These are phyloP conservation scores for Bombus vancouverensis DNA, from an alignment of 1,140 invertebrate genomes.

Conservation along the genomic window DNA sequence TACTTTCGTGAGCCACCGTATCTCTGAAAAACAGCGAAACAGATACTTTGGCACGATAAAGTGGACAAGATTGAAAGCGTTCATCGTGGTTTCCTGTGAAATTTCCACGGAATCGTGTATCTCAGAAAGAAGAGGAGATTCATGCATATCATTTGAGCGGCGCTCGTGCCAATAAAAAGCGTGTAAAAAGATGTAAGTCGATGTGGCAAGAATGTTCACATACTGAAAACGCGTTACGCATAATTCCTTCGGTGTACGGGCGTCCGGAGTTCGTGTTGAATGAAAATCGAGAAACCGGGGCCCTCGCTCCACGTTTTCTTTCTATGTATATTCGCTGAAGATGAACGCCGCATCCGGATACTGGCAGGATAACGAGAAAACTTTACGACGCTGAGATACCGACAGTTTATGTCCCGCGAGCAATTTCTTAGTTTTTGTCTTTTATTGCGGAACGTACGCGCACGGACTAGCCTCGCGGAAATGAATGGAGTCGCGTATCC, in stretches of 20 bases:
- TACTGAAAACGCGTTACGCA: conserved; percentile 51
- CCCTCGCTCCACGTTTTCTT: not conserved
- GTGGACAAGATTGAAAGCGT: no score
- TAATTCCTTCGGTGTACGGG: conserved; percentile 45
- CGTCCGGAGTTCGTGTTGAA: conserved; percentile 43
- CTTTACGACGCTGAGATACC: conserved; percentile 33
- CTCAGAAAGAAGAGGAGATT: not conserved
- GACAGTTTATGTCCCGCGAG: conserved; percentile 24
- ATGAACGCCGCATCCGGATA: conserved; percentile 33
- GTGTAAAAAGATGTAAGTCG: conserved; percentile 18
- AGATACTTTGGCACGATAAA: not conserved
- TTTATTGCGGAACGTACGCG: no score
- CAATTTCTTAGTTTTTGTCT: not conserved
- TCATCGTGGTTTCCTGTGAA: not conserved
- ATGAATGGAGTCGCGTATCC: no score
- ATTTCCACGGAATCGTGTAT: not conserved
- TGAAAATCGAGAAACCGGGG: conserved; percentile 53
- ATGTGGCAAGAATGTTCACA: conserved; percentile 48
- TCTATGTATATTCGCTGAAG: conserved; percentile 2
- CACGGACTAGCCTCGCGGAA: no score
- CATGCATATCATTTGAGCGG: conserved; percentile 18
- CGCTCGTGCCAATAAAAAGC: conserved; percentile 39
- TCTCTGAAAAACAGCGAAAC: not conserved
- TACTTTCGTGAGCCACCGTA: no score
- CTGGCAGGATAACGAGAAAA: conserved; percentile 40